Percentiles rank a stretch among this genome's conserved stretches.
Conservation (phyloP, 1,140 invertebrate species). For the Hyles vespertilio region DNA sequence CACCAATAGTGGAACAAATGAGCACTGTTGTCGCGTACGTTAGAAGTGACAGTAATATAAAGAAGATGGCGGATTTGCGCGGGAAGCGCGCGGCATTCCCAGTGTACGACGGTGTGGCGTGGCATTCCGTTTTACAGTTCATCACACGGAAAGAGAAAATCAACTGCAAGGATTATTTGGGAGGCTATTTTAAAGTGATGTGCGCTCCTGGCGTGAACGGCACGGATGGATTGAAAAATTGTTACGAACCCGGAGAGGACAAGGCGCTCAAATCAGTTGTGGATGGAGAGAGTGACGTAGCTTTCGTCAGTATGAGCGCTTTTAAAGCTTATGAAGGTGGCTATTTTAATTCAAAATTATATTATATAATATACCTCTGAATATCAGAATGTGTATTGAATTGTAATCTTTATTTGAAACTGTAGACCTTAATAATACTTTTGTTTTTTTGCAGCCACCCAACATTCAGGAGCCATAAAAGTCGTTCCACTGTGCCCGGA, state of each 20-base stretch:
- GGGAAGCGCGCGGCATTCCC: constrained; percentile 84
- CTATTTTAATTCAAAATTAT: not conserved
- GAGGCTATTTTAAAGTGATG: constrained; percentile 79
- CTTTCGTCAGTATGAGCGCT: constrained; percentile 86
- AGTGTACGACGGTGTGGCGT: constrained; percentile 80
- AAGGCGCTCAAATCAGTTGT: constrained; percentile 88
- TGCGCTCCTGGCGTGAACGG: constrained; percentile 76
- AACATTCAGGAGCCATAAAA: not conserved
- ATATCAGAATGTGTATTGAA: too few relatives aligned
- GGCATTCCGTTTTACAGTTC: constrained; percentile 78
- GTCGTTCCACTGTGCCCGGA: constrained; percentile 74
- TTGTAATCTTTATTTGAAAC: not conserved
- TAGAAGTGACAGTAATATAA: constrained; percentile 77
- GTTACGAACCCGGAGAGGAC: constrained; percentile 60
- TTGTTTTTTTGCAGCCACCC: not conserved
- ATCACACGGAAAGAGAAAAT: constrained; percentile 60
- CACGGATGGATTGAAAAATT: constrained; percentile 24
- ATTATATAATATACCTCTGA: too few relatives aligned
- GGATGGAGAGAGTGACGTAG: constrained; percentile 88
- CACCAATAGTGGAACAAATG: constrained; percentile 77
- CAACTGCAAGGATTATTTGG: constrained; percentile 69
- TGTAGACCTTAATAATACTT: constrained; percentile 1
- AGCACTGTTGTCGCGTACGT: constrained; percentile 84
- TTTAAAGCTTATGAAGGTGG: constrained; percentile 79
- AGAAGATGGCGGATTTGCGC: constrained; percentile 78